Evolutionary conservation across 2,888 invertebrate species (phyloP).

Genomic region (Noctua janthina): DNA sequence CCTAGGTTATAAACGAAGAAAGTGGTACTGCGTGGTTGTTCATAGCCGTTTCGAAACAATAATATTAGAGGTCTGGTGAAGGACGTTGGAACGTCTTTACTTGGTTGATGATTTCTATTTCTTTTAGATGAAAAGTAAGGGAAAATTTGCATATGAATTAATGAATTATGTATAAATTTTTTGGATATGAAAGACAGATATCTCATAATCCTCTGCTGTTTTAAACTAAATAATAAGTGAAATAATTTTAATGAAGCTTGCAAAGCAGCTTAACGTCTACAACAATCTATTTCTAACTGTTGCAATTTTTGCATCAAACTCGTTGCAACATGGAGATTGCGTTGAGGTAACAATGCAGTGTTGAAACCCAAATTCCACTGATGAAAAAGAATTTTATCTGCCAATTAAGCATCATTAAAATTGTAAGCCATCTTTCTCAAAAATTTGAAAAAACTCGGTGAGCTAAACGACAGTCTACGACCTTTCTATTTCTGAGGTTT

Average conservation of each 20-base stretch:
- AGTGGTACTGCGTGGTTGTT: constrained; percentile 44
- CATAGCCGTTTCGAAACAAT: constrained; percentile 25
- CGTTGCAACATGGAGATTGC: constrained; percentile 25
- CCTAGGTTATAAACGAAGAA: constrained; percentile 54
- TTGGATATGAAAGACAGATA: background rate
- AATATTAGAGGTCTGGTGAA: constrained; percentile 16
- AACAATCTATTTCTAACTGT: constrained; percentile 17
- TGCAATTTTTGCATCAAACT: constrained; percentile 35
- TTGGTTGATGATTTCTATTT: constrained; percentile 13
- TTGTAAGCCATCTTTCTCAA: background rate
- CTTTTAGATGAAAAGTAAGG: background rate
- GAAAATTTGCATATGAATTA: background rate
- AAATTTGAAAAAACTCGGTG: background rate
- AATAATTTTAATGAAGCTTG: constrained; percentile 34
- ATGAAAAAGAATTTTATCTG: constrained; percentile 8
- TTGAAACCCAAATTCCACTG: constrained; percentile 13
- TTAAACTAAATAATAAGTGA: constrained; percentile 31
- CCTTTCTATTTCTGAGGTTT: constrained; percentile 13
- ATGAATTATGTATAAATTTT: background rate
- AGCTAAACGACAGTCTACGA: constrained; percentile 1
- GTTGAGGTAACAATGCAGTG: constrained; percentile 25
- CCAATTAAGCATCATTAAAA: background rate
- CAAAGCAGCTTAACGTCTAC: constrained; percentile 19
- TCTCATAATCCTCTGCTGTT: background rate
- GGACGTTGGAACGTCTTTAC: constrained; percentile 23